Conservation (phyloP, 1,140 invertebrate genomes). For the Zaprionus inermis region DNA sequence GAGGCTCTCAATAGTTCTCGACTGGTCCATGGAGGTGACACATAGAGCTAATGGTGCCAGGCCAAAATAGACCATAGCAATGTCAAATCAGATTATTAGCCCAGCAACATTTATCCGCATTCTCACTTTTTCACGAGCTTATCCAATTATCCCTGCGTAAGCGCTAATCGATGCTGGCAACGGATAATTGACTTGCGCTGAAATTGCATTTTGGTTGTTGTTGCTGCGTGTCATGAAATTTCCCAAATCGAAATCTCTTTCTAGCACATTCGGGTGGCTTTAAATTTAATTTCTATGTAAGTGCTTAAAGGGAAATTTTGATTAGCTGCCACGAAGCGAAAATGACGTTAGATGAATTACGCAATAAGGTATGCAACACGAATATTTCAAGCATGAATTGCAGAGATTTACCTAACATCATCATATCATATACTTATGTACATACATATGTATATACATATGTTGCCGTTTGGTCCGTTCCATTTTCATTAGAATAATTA, state of each 20-base stretch:
- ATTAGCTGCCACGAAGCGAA: neutral
- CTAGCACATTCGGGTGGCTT: neutral
- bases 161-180: slow-evolving; percentile 13
- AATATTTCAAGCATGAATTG: neutral
- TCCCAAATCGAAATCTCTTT: neutral
- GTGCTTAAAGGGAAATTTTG: too few relatives aligned
- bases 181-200: slow-evolving; percentile 10
- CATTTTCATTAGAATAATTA: slow-evolving; percentile 55
- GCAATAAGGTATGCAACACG: neutral
- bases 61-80: neutral
- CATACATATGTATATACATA: too few relatives aligned
- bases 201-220: neutral
- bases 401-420: neutral
- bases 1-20: neutral
- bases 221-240: neutral
- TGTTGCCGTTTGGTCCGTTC: neutral
- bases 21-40: neutral
- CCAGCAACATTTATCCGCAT: slow-evolving; percentile 5
- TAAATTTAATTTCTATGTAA: neutral
- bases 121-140: neutral
- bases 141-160: slow-evolving; percentile 15
- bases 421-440: neutral
- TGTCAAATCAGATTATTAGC: neutral
- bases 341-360: neutral
- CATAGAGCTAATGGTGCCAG: neutral